Percentiles rank a stretch among this genome's conserved stretches.
Conservation (phyloP, 2,113 vertebrate genomes). For the Osmerus mordax region DNA sequence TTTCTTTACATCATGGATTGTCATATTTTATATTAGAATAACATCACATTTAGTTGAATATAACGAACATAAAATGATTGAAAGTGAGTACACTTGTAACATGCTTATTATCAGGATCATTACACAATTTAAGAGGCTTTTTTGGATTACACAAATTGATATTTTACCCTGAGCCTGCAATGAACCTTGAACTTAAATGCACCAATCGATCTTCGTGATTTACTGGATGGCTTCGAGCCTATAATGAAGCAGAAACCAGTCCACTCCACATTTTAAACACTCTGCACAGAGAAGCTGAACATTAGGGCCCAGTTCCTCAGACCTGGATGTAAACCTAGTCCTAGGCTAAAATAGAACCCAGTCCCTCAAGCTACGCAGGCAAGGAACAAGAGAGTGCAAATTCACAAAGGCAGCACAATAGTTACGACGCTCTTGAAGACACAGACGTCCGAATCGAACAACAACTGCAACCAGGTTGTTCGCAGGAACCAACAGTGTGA, state of each 20-base stretch:
- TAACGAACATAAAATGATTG: too few relatives aligned
- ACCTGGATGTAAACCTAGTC: too few relatives aligned
- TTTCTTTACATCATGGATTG: background rate
- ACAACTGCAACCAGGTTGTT: too few relatives aligned
- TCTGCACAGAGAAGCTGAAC: background rate
- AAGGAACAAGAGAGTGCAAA: too few relatives aligned
- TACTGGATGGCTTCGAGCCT: conserved; percentile 22
- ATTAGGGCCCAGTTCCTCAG: background rate
- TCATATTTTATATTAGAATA: too few relatives aligned
- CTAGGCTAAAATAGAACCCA: too few relatives aligned
- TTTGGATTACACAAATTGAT: background rate
- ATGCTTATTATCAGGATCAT: background rate
- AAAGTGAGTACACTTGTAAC: background rate
- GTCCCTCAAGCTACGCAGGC: too few relatives aligned
- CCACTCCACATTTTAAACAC: background rate
- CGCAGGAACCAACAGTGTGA: background rate
- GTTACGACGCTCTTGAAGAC: too few relatives aligned
- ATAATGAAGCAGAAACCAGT: background rate
- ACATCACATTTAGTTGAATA: too few relatives aligned
- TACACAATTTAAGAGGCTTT: conserved; percentile 2
- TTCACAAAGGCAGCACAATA: too few relatives aligned
- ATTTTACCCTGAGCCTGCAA: conserved; percentile 17
- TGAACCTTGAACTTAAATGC: background rate
- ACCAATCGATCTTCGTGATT: conserved; percentile 16
- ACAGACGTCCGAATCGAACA: too few relatives aligned